A percentile compares a stretch with the other conserved stretches of the same genome.
These are phyloP conservation scores for Scotopteryx bipunctaria DNA, from an alignment of 2,888 invertebrate species.

Conservation along the genomic window DNA sequence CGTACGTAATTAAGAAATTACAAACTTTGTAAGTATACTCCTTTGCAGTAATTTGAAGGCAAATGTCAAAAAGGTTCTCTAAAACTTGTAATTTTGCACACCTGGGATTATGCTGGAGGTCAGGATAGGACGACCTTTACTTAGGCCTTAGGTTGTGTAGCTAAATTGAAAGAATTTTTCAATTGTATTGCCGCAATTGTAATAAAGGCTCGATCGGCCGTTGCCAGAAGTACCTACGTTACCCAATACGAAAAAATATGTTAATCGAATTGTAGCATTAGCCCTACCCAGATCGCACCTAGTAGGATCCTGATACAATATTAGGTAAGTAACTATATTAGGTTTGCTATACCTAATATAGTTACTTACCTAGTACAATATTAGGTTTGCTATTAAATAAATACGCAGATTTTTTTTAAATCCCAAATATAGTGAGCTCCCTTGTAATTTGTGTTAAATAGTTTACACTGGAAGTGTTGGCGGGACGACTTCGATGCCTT, in stretches of 20 bases:
- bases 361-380: too few relatives aligned
- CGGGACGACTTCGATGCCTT: too few relatives aligned
- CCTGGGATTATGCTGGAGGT: conserved; percentile 12
- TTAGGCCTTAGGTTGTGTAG: not conserved
- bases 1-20: not conserved
- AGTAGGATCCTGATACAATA: too few relatives aligned
- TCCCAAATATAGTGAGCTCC: too few relatives aligned
- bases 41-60: not conserved
- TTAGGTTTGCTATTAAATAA: too few relatives aligned
- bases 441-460: too few relatives aligned
- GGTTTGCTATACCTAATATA: too few relatives aligned
- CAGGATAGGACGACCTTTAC: conserved; percentile 3
- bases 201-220: not conserved
- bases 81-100: conserved; percentile 1
- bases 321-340: too few relatives aligned
- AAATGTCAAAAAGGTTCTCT: conserved; percentile 3
- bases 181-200: not conserved
- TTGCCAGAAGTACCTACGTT: not conserved
- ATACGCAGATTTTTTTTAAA: too few relatives aligned
- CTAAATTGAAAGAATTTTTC: not conserved
- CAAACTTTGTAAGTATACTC: not conserved
- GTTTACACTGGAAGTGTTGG: too few relatives aligned
- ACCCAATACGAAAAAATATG: not conserved
- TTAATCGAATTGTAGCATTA: not conserved
- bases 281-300: too few relatives aligned